Evolutionary conservation across 2,797 vertebrate species (phyloP).

Genomic region (Poeciliopsis turneri): DNA sequence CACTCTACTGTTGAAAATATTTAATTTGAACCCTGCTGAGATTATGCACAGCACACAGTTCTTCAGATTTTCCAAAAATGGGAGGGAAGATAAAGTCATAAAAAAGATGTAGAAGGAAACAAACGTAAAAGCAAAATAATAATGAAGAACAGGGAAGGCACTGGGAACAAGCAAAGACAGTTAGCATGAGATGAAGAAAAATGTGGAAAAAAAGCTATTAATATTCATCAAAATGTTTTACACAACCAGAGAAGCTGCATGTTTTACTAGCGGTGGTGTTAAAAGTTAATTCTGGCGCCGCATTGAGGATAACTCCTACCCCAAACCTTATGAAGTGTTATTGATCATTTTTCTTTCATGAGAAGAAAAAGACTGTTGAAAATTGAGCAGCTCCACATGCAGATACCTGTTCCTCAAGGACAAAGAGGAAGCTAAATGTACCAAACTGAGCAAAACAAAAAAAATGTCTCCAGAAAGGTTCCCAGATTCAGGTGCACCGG

Average conservation of each 20-base stretch:
- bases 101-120: conserved; percentile 5
- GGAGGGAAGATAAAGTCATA: conserved; percentile 17
- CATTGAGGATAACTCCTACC: not conserved
- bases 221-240: conserved; percentile 2
- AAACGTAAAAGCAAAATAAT: not conserved
- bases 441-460: not conserved
- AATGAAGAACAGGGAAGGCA: not conserved
- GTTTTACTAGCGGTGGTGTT: not conserved
- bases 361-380: not conserved
- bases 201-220: not conserved
- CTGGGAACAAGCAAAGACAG: not conserved
- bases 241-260: not conserved
- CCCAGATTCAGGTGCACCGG: not conserved
- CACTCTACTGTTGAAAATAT: conserved; percentile 23
- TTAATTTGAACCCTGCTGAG: conserved; percentile 22
- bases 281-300: not conserved
- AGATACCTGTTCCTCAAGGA: not conserved
- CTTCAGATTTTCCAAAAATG: conserved; percentile 36
- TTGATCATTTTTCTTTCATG: not conserved
- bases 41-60: conserved; percentile 2
- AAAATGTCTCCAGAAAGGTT: not conserved
- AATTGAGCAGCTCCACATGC: not conserved
- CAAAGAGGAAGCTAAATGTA: not conserved
- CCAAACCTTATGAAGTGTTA: not conserved
- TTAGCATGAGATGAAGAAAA: not conserved